Evolutionary conservation across 2,797 vertebrate genomes (phyloP).

Genomic region (Xyrichtys novacula): DNA sequence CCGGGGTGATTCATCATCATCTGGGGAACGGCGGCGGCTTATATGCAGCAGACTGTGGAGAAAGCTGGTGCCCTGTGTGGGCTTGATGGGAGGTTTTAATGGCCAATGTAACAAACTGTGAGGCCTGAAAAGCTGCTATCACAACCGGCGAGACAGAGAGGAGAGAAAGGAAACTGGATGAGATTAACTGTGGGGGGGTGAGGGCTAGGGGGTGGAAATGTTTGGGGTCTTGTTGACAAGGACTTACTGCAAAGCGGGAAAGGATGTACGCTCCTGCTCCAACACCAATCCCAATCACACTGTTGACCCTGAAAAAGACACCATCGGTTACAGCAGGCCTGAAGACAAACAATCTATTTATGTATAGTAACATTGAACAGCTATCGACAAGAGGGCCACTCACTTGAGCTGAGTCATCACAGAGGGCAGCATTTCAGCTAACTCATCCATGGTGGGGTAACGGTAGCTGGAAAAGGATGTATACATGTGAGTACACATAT

Average conservation of each 20-base stretch:
- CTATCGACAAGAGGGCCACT: conserved; percentile 56
- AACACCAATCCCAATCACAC: conserved; percentile 94
- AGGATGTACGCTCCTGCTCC: conserved; percentile 96
- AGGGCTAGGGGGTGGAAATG: no score
- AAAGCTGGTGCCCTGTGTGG: conserved; percentile 45
- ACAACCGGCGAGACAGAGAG: conserved; percentile 28
- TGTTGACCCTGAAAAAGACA: conserved; percentile 88
- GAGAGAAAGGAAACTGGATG: background rate
- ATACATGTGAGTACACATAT: background rate
- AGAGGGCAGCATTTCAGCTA: conserved; percentile 94
- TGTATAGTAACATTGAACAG: conserved; percentile 34
- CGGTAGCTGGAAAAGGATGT: conserved; percentile 87
- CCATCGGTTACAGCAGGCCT: conserved; percentile 17
- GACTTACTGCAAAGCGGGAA: conserved; percentile 93
- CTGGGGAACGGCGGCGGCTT: conserved; percentile 16
- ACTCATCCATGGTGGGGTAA: conserved; percentile 95
- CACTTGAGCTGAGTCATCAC: conserved; percentile 94
- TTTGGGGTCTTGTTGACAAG: background rate
- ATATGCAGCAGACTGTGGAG: conserved; percentile 31
- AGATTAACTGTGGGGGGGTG: background rate
- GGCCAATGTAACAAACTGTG: conserved; percentile 34
- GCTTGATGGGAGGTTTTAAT: conserved; percentile 42
- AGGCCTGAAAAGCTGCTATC: conserved; percentile 44
- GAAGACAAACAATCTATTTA: conserved; percentile 13
- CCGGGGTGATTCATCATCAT: conserved; percentile 64